These are phyloP conservation scores for Hylia prasina DNA, from an alignment of 2,113 vertebrate genomes.

Conservation along the genomic window DNA sequence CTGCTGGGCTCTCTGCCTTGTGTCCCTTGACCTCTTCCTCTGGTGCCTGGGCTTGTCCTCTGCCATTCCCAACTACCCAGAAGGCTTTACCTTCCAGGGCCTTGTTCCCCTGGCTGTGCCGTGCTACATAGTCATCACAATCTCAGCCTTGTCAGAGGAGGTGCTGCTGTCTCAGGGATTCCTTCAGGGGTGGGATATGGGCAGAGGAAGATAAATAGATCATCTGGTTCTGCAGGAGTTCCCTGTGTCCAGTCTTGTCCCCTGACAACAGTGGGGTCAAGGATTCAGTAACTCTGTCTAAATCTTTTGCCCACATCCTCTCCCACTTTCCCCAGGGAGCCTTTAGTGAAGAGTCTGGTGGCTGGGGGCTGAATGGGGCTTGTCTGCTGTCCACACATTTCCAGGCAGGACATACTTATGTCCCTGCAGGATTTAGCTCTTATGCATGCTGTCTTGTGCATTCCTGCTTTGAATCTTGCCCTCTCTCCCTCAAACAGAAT, in stretches of 20 bases:
- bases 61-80: background rate
- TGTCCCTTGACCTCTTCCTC: background rate
- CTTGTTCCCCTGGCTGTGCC: background rate
- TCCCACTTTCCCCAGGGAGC: background rate
- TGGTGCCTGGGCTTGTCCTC: background rate
- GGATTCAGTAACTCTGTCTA: background rate
- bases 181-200: background rate
- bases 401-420: background rate
- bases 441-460: background rate
- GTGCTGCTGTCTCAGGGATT: background rate
- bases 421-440: background rate
- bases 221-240: background rate
- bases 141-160: background rate
- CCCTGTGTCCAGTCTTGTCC: background rate
- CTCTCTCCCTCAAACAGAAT: background rate
- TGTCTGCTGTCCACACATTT: background rate
- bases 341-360: background rate
- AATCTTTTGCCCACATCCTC: background rate
- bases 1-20: background rate
- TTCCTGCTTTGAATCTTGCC: background rate
- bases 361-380: background rate
- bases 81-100: background rate
- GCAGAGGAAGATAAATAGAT: background rate
- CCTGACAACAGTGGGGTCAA: background rate
- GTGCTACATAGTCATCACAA: background rate